A percentile compares a stretch with the other conserved stretches of the same genome.
Conservation (phyloP, 2,113 vertebrate species). For the rat (Rattus norvegicus) region GRCr8 NC_086027.1:97908501-97909000, state of each 20-base stretch:
- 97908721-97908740: neutral
- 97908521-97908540: neutral
- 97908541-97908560: neutral
- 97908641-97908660: rapidly evolving
- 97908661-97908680: neutral
- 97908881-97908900: neutral
- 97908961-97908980: no score
- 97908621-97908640: neutral
- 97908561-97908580: neutral
- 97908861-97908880: neutral
- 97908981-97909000: neutral
- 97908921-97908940: neutral
- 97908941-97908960: no score
- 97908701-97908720: conserved; percentile 48
- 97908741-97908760: neutral
- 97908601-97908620: rapidly evolving
- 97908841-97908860: rapidly evolving
- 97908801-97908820: rapidly evolving
- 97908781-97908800: rapidly evolving
- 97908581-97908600: neutral
- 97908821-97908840: neutral
- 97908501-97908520: neutral
- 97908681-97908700: neutral
- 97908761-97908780: rapidly evolving
- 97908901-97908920: neutral